Conservation (phyloP, 2,797 vertebrate genomes). For the Morelia viridis region DNA sequence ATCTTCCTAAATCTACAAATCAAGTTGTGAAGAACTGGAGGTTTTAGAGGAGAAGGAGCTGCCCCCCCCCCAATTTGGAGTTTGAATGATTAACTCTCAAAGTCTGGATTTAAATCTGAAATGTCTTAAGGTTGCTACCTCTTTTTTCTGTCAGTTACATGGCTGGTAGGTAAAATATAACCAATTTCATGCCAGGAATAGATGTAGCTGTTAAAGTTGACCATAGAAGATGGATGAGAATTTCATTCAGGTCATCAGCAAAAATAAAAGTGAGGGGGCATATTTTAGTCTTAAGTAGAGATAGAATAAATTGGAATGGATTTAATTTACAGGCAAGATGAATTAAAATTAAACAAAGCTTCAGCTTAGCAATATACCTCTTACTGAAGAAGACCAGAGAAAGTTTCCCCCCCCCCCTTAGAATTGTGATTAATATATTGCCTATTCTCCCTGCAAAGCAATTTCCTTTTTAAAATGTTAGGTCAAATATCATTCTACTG, state of each 20-base stretch:
- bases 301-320: neutral
- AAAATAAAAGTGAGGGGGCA: neutral
- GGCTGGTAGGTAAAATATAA: neutral
- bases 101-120: too few relatives aligned
- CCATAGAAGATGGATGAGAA: neutral
- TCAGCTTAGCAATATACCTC: neutral
- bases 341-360: neutral
- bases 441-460: too few relatives aligned
- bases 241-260: neutral
- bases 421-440: neutral
- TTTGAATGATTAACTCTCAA: too few relatives aligned
- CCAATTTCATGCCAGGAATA: neutral
- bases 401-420: neutral
- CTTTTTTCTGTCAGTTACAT: neutral
- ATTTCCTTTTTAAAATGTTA: neutral
- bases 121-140: neutral
- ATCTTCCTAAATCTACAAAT: too few relatives aligned
- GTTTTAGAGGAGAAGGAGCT: too few relatives aligned
- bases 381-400: neutral
- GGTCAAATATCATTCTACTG: neutral
- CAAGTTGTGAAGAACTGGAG: too few relatives aligned
- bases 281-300: neutral
- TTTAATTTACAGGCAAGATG: neutral
- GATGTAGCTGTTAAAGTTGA: neutral
- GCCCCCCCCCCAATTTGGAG: too few relatives aligned